A percentile compares a stretch with the other conserved stretches of the same genome.
Conservation (phyloP, 2,888 invertebrate genomes). For the Philaethria dido region DNA sequence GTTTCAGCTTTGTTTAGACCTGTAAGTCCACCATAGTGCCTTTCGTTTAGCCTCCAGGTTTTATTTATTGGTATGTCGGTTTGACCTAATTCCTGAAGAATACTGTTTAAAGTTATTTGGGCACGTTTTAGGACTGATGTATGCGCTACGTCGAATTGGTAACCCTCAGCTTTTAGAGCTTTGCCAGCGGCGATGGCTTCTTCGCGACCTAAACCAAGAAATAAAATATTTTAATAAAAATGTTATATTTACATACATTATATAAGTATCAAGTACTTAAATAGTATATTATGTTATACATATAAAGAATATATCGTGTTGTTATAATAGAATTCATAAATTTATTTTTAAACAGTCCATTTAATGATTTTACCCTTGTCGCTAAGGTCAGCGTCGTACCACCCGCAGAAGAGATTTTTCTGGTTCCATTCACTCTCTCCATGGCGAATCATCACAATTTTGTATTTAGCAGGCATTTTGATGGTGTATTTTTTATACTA, state of each 20-base stretch:
- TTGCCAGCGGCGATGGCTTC: conserved; percentile 89
- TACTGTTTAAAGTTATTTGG: conserved; percentile 87
- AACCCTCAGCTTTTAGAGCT: conserved; percentile 87
- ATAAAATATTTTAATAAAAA: conserved; percentile 11
- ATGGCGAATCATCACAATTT: conserved; percentile 89
- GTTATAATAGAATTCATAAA: too few species aligned
- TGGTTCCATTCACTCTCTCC: conserved; percentile 91
- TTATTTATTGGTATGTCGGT: conserved; percentile 86
- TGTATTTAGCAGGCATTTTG: conserved; percentile 78
- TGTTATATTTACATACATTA: neutral
- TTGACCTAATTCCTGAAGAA: conserved; percentile 87
- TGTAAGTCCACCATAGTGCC: conserved; percentile 94
- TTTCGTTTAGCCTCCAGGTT: conserved; percentile 94
- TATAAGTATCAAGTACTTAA: neutral
- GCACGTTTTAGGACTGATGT: conserved; percentile 92
- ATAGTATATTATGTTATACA: neutral
- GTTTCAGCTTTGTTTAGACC: conserved; percentile 94
- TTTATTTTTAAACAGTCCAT: too few species aligned
- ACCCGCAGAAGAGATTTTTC: conserved; percentile 89
- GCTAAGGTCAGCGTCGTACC: conserved; percentile 88
- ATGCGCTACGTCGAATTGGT: conserved; percentile 90
- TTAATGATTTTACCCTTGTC: conserved; percentile 80
- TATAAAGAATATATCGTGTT: too few species aligned
- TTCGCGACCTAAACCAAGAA: conserved; percentile 77
- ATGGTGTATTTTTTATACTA: conserved; percentile 29